These are phyloP conservation scores for Siphlonurus alternatus DNA, from an alignment of 2,888 invertebrate genomes.

Conservation along the genomic window DNA sequence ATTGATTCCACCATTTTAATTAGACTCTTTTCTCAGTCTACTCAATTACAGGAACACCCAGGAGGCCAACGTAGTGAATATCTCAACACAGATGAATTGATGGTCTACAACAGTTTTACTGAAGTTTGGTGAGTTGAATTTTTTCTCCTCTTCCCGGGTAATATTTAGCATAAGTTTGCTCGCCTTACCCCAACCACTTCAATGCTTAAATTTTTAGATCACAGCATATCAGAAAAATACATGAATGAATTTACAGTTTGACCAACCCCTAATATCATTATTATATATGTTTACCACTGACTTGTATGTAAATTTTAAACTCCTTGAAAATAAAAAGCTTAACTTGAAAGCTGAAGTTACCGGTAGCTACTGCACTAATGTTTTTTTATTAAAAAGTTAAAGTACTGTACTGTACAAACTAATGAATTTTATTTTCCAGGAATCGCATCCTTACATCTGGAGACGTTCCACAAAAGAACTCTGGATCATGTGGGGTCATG, in stretches of 20 bases:
- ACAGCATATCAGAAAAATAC: too few species aligned
- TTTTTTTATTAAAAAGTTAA: neutral
- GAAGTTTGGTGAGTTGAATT: conserved; percentile 17
- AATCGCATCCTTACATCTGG: conserved; percentile 14
- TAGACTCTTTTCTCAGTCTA: conserved; percentile 1
- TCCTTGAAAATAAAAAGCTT: too few species aligned
- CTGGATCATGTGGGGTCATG: conserved; percentile 17
- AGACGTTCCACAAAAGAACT: conserved; percentile 15
- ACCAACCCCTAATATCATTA: too few species aligned
- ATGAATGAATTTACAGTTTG: too few species aligned
- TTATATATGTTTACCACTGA: too few species aligned
- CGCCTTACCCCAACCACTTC: neutral
- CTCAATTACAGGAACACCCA: conserved; percentile 1
- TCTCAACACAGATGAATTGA: conserved; percentile 16
- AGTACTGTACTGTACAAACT: neutral
- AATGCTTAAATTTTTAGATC: too few species aligned
- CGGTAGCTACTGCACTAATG: neutral
- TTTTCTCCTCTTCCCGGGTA: neutral
- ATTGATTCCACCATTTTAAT: neutral
- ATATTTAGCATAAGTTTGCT: neutral
- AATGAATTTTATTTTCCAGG: conserved; percentile 9
- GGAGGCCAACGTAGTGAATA: conserved; percentile 6
- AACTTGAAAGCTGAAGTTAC: neutral
- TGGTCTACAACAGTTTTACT: conserved; percentile 16
- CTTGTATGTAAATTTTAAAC: too few species aligned